Percentiles rank a stretch among this genome's conserved stretches.
phyloP scores from a whole-genome alignment of 2,888 invertebrate species.

The Rotaria sp. region DNA sequence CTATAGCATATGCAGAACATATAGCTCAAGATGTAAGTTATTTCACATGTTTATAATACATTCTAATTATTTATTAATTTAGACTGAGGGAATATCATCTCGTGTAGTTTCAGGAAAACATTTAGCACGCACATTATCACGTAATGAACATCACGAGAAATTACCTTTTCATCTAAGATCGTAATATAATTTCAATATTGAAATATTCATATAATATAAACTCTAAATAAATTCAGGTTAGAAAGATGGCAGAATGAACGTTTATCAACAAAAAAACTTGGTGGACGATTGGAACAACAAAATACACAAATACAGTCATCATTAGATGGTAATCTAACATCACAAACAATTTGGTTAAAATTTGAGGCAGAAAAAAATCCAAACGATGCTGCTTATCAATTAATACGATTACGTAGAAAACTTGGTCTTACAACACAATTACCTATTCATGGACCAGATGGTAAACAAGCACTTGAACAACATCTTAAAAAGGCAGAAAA shows the following conservation, averaged over 20 bases:
- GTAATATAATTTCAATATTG: not conserved
- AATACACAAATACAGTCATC: not conserved
- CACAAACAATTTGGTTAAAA: not conserved
- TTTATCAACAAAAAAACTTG: not conserved
- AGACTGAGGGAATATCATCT: not conserved
- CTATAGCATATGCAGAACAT: not conserved
- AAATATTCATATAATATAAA: too few species aligned
- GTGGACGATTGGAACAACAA: not conserved
- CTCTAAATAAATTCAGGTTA: not conserved
- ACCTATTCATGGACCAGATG: conserved; percentile 32
- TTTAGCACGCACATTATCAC: not conserved
- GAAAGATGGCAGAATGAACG: not conserved
- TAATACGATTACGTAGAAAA: conserved; percentile 32
- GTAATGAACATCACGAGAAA: not conserved
- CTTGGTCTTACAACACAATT: conserved; percentile 33
- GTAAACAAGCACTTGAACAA: conserved; percentile 25
- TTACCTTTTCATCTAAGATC: not conserved
- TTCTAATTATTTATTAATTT: not conserved
- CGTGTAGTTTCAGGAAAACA: not conserved
- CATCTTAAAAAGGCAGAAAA: conserved; percentile 13
- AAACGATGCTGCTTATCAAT: conserved; percentile 32
- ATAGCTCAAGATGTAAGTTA: not conserved
- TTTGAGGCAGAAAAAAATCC: conserved; percentile 27
- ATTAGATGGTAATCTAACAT: not conserved
- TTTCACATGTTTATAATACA: too few species aligned